phyloP scores from a whole-genome alignment of 2,888 invertebrate genomes.

The Amorpha juglandis region DNA sequence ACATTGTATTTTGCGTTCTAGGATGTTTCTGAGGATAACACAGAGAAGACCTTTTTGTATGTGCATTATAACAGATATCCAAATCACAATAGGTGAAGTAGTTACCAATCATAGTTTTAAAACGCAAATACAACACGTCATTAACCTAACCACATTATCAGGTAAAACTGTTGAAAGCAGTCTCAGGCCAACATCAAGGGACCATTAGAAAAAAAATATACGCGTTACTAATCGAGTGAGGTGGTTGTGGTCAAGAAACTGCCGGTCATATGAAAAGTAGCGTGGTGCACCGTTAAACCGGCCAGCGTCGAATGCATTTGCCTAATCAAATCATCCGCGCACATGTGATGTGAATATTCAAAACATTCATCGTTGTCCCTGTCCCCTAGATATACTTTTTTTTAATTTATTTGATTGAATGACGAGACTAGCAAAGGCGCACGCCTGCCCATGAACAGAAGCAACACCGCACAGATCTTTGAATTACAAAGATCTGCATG shows the following conservation, averaged over 20 bases:
- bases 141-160: not conserved
- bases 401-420: too few relatives aligned
- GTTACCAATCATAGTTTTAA: too few relatives aligned
- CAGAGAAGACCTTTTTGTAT: too few relatives aligned
- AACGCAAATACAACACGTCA: too few relatives aligned
- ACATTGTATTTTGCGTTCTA: too few relatives aligned
- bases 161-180: not conserved
- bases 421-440: too few relatives aligned
- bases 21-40: too few relatives aligned
- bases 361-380: not conserved
- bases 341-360: not conserved
- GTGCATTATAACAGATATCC: too few relatives aligned
- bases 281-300: constrained; percentile 23
- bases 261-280: constrained; percentile 15
- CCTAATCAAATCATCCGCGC: constrained; percentile 10
- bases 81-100: too few relatives aligned
- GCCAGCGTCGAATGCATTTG: constrained; percentile 16
- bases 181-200: not conserved
- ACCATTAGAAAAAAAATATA: not conserved
- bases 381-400: not conserved
- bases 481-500: too few relatives aligned
- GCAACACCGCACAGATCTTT: too few relatives aligned
- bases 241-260: not conserved
- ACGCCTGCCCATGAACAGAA: too few relatives aligned
- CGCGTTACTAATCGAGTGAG: not conserved